Evolutionary conservation across 23 tunicate species (phyloP).

Genomic region (Phallusia fumigata): DNA sequence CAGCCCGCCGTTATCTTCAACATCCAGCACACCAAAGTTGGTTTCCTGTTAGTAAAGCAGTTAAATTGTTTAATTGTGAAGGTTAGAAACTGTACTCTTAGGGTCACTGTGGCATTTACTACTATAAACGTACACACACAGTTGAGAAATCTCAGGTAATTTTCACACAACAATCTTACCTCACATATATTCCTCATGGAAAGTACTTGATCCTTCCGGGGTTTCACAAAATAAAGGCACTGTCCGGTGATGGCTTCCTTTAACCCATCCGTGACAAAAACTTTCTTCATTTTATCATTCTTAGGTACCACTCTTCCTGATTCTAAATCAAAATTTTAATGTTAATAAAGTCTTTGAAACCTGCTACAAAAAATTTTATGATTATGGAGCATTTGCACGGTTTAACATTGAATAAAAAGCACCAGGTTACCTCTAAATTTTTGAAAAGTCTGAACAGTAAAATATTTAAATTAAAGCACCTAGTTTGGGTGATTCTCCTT

Average conservation of each 20-base stretch:
- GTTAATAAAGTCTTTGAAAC: background rate
- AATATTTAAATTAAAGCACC: conserved; percentile 45
- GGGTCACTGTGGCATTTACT: no score
- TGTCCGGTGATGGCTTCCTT: conserved; percentile 74
- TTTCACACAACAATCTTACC: no score
- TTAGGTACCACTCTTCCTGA: conserved; percentile 80
- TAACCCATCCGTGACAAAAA: conserved; percentile 81
- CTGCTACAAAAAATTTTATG: background rate
- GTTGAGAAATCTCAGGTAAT: no score
- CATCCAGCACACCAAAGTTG: conserved; percentile 88
- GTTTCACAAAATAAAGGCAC: conserved; percentile 77
- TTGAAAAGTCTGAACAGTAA: no score
- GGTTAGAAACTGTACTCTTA: no score
- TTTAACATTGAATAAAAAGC: no score
- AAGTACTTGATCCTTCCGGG: conserved; percentile 61
- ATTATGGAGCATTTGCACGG: background rate
- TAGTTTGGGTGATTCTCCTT: conserved; percentile 91
- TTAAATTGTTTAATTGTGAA: no score
- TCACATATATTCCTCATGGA: conserved; percentile 54
- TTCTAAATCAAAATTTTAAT: conserved; percentile 24
- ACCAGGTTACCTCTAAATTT: no score
- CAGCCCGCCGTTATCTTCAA: conserved; percentile 69
- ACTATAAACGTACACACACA: no score
- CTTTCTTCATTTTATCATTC: conserved; percentile 73
- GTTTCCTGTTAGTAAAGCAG: conserved; percentile 38